phyloP scores from a whole-genome alignment of 2,888 invertebrate genomes.

The Meandrusa payeni region DNA sequence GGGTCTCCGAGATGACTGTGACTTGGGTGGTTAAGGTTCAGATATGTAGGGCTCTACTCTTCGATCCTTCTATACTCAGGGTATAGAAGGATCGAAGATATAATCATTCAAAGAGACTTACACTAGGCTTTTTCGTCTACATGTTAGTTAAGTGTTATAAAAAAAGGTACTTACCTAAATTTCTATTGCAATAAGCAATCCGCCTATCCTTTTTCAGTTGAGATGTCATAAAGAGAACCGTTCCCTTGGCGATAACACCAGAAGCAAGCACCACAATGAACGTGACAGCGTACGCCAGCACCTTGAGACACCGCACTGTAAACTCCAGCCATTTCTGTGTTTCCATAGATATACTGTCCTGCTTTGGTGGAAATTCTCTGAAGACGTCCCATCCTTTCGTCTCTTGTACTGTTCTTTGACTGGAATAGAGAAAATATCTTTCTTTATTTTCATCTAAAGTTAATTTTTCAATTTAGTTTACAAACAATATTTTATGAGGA shows the following conservation, averaged over 20 bases:
- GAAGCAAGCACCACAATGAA: slow-evolving; percentile 92
- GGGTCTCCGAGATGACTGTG: no score
- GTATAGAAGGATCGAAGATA: no score
- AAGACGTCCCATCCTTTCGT: slow-evolving; percentile 99
- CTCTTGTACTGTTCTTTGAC: slow-evolving; percentile 88
- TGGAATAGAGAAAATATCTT: slow-evolving; percentile 64
- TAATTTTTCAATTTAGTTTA: no score
- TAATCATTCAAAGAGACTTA: no score
- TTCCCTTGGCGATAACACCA: slow-evolving; percentile 93
- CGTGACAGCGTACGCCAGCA: slow-evolving; percentile 91
- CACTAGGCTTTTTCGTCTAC: no score
- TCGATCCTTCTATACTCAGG: no score
- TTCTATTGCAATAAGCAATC: slow-evolving; percentile 90
- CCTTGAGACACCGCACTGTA: slow-evolving; percentile 91
- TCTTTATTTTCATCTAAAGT: no score
- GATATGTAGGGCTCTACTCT: no score
- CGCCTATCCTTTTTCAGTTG: slow-evolving; percentile 89
- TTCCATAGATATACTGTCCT: slow-evolving; percentile 93
- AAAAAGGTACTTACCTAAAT: slow-evolving; percentile 84
- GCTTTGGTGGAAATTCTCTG: slow-evolving; percentile 93
- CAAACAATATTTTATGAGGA: no score
- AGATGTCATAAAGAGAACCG: slow-evolving; percentile 95
- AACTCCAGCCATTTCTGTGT: slow-evolving; percentile 92
- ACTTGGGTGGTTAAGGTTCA: no score
- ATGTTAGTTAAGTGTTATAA: slow-evolving; percentile 4